These are phyloP conservation scores for Pegea sp. DNA, from an alignment of 23 tunicate species.

Conservation along the genomic window DNA sequence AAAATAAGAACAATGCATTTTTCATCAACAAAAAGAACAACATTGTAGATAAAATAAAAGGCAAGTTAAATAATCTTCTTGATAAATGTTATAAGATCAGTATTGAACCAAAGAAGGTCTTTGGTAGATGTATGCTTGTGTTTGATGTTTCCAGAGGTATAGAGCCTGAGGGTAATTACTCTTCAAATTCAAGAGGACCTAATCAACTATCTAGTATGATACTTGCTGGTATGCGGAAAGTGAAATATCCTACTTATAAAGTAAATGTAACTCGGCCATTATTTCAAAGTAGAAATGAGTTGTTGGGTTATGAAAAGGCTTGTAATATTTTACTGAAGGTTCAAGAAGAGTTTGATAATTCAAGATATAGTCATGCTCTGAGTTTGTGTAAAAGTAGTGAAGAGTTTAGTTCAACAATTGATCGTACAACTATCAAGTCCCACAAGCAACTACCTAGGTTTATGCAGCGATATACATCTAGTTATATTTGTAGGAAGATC, in stretches of 20 bases:
- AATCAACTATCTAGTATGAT: neutral
- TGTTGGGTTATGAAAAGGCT: slow-evolving; percentile 64
- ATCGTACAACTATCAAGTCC: slow-evolving; percentile 4
- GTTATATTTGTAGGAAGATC: slow-evolving; percentile 15
- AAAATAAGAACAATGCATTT: neutral
- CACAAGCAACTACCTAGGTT: slow-evolving; percentile 20
- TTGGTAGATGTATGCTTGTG: slow-evolving; percentile 55
- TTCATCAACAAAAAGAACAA: neutral
- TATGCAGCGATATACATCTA: slow-evolving; percentile 19
- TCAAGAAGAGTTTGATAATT: slow-evolving; percentile 6
- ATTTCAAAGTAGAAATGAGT: slow-evolving; percentile 38
- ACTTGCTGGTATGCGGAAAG: slow-evolving; percentile 49
- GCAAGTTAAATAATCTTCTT: slow-evolving; percentile 7
- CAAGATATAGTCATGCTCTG: slow-evolving; percentile 9
- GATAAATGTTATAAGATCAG: slow-evolving; percentile 40
- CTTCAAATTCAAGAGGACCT: neutral
- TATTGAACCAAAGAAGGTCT: slow-evolving; percentile 17
- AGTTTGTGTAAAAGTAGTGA: slow-evolving; percentile 12
- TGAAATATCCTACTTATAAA: slow-evolving; percentile 29
- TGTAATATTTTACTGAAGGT: slow-evolving; percentile 17
- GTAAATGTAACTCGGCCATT: slow-evolving; percentile 18
- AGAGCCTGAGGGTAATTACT: too few relatives aligned
- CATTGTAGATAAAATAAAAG: neutral
- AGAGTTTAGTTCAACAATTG: slow-evolving; percentile 2
- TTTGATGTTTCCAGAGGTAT: slow-evolving; percentile 63